Evolutionary conservation across 2,797 vertebrate species (phyloP).

Genomic region (Morelia viridis): DNA sequence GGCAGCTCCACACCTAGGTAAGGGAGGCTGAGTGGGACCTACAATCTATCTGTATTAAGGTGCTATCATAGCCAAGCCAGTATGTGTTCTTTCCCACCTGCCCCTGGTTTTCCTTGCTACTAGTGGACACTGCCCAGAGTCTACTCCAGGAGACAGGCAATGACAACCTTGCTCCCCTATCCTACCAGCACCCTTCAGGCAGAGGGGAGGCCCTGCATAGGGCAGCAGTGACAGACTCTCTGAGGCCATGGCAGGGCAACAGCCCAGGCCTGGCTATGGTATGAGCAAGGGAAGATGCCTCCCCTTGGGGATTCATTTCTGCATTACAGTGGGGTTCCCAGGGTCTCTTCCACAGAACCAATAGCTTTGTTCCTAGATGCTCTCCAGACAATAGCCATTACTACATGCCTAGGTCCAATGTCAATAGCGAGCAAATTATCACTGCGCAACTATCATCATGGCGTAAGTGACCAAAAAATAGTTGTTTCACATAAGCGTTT

Average conservation of each 20-base stretch:
- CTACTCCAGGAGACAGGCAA: neutral
- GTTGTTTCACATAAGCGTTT: neutral
- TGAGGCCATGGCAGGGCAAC: neutral
- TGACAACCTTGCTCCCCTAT: neutral
- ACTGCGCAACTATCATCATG: neutral
- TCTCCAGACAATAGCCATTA: neutral
- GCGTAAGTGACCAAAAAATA: neutral
- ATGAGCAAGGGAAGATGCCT: neutral
- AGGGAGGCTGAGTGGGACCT: neutral
- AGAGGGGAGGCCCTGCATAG: neutral
- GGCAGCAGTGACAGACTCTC: neutral
- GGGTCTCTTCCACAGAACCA: neutral
- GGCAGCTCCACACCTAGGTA: neutral
- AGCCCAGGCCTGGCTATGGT: neutral
- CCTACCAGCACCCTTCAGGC: neutral
- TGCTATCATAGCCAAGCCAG: neutral
- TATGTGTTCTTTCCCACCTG: neutral
- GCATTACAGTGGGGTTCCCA: neutral
- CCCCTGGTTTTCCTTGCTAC: neutral
- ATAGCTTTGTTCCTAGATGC: neutral
- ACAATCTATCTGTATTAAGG: neutral
- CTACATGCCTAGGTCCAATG: neutral
- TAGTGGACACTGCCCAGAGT: neutral
- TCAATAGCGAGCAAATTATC: neutral
- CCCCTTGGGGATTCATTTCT: neutral